Base-by-base conservation (phyloP, 2,888 invertebrate genomes). In the Monochamus alternatus region DNA sequence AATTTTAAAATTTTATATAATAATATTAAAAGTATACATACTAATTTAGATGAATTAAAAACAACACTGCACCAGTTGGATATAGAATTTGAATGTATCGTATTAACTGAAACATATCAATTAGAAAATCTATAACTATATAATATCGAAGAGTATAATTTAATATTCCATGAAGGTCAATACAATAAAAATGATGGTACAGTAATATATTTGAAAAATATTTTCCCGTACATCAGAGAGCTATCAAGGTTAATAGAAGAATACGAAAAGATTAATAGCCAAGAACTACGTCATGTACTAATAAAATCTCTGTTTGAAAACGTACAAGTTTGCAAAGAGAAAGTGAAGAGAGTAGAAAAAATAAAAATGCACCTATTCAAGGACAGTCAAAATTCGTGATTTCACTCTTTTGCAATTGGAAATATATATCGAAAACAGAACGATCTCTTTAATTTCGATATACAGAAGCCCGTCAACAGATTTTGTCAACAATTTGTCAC, bases 51-150 rank as follows among this genome's bases (percentile, higher is more conserved):
- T 38, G 38, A 38, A 38, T 5, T 38, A 38, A 38, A 38, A 38
- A 38, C 5, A 38, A 4, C 38, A 5, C 5, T 38, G 5, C 3
- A 38, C 3, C 38, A 38, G 38, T 5, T 38, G 5, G 38, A 38
- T 38, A 59, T 59, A 30, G 30, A 59, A 10, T 59, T 59, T 59
- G 59, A 59, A 7, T 59, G 59, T 59, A 59, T 59, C 8, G 30
- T 59, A 10, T 59, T 59, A 59, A 59, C 59, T 59, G 59, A 59
- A 59, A 59, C 59, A 30, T 31, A 59, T 22, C 59, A 59, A 59
- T 22, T 59, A 30, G 59, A 59, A 59, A 59, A 59, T 30, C 7
- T 59, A 59, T 3, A 1, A 30, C 31, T 59, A 22, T 59, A 59
- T 59, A 30, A 30, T 59, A 22, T 59, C 3, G 10, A 59, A 30